Evolutionary conservation across 2,888 invertebrate species (phyloP).

Genomic region (Incurvaria masculella): DNA sequence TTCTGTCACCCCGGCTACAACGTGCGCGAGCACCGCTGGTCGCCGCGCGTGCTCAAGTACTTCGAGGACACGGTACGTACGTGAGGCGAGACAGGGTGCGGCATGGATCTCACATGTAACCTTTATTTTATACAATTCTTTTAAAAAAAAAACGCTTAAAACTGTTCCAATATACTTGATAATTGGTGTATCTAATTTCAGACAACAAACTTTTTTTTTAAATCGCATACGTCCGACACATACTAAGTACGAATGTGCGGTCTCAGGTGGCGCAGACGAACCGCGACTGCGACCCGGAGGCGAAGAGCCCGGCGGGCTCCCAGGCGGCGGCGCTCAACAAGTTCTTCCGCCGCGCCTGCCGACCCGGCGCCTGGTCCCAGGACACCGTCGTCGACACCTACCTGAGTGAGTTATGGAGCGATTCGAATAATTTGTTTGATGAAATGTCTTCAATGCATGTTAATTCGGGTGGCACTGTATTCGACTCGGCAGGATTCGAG

Average conservation of each 20-base stretch:
- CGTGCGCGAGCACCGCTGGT: constrained; percentile 51
- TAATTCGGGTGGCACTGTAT: too few species aligned
- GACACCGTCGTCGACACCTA: constrained; percentile 47
- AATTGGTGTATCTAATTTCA: too few species aligned
- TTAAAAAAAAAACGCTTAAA: neutral
- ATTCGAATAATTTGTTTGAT: too few species aligned
- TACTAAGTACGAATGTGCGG: too few species aligned
- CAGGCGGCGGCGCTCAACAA: constrained; percentile 58
- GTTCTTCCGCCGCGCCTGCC: constrained; percentile 68
- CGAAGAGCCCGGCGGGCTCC: constrained; percentile 35
- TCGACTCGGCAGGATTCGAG: too few species aligned
- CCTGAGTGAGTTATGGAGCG: constrained; percentile 66
- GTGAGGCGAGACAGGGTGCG: neutral
- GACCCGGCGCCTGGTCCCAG: constrained; percentile 67
- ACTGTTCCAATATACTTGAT: too few species aligned
- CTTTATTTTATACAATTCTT: constrained; percentile 13
- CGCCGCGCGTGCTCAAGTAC: constrained; percentile 57
- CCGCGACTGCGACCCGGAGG: constrained; percentile 26
- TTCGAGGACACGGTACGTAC: constrained; percentile 50
- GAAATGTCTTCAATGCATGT: too few species aligned
- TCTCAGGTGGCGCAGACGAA: constrained; percentile 31
- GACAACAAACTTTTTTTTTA: too few species aligned
- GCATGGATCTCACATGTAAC: neutral
- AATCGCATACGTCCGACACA: too few species aligned
- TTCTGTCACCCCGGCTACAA: constrained; percentile 67